Conservation (phyloP, 1,140 invertebrate genomes). For the Hydropsyche tenuis region DNA sequence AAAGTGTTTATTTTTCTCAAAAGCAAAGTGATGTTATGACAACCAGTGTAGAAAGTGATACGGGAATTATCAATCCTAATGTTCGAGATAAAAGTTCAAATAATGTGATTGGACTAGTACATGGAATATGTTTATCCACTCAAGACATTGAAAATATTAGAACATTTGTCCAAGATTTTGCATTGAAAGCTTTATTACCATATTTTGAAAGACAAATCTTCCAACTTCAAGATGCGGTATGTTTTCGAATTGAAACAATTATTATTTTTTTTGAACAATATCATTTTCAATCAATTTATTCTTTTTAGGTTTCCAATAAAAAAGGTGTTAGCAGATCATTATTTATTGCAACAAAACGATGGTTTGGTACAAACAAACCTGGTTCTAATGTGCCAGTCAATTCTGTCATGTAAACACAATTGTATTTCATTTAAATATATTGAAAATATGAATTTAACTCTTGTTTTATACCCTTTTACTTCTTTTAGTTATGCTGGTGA, state of each 20-base stretch:
- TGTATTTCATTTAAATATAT: slow-evolving; percentile 19
- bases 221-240: slow-evolving; percentile 81
- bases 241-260: slow-evolving; percentile 42
- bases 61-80: slow-evolving; percentile 66
- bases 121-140: slow-evolving; percentile 78
- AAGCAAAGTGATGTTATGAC: slow-evolving; percentile 61
- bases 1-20: too few species aligned
- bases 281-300: neutral
- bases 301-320: slow-evolving; percentile 73
- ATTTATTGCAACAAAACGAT: slow-evolving; percentile 91
- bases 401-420: slow-evolving; percentile 74
- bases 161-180: slow-evolving; percentile 87
- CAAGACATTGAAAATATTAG: slow-evolving; percentile 86
- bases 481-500: slow-evolving; percentile 81
- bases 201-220: slow-evolving; percentile 88
- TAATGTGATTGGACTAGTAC: slow-evolving; percentile 55
- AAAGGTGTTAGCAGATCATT: slow-evolving; percentile 92
- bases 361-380: slow-evolving; percentile 90
- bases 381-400: slow-evolving; percentile 74
- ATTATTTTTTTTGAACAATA: neutral
- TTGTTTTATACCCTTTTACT: slow-evolving; percentile 4
- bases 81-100: slow-evolving; percentile 63
- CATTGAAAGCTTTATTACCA: slow-evolving; percentile 84
- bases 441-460: neutral
- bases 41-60: slow-evolving; percentile 65